phyloP scores from a whole-genome alignment of 92 coral and sea anemone genomes.

The Porites lobata region DNA sequence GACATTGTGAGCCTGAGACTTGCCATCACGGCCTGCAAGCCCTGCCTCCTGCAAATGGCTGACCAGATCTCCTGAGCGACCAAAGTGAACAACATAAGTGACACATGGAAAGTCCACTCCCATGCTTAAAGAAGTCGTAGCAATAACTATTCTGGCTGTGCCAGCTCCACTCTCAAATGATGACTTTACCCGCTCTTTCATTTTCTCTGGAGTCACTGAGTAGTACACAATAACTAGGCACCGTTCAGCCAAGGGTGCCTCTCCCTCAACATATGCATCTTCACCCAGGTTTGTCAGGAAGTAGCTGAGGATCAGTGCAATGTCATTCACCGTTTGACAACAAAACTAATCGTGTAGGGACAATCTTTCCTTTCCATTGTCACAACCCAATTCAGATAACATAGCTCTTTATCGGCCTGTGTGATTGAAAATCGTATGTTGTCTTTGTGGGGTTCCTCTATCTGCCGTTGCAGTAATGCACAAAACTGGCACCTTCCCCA shows the following conservation, averaged over 20 bases:
- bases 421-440: background rate
- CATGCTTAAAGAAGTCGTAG: constrained; percentile 43
- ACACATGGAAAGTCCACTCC: constrained; percentile 44
- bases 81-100: constrained; percentile 42
- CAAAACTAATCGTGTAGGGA: constrained; percentile 8
- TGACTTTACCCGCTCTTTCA: constrained; percentile 9
- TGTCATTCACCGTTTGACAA: constrained; percentile 36
- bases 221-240: constrained; percentile 23
- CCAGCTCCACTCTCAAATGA: constrained; percentile 42
- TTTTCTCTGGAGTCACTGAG: constrained; percentile 13
- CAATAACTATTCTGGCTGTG: constrained; percentile 36
- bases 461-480: constrained; percentile 6
- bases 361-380: background rate
- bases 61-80: constrained; percentile 28
- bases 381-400: background rate
- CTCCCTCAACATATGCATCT: constrained; percentile 1
- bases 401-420: background rate
- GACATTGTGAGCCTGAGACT: constrained; percentile 21
- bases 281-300: constrained; percentile 26
- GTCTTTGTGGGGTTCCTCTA: constrained; percentile 16
- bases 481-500: background rate
- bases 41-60: constrained; percentile 48
- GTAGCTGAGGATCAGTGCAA: constrained; percentile 21
- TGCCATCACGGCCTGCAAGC: constrained; percentile 37
- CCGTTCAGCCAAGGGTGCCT: background rate